Conservation (phyloP, 1,140 invertebrate species). For the Temnothorax curvispinosus region DNA sequence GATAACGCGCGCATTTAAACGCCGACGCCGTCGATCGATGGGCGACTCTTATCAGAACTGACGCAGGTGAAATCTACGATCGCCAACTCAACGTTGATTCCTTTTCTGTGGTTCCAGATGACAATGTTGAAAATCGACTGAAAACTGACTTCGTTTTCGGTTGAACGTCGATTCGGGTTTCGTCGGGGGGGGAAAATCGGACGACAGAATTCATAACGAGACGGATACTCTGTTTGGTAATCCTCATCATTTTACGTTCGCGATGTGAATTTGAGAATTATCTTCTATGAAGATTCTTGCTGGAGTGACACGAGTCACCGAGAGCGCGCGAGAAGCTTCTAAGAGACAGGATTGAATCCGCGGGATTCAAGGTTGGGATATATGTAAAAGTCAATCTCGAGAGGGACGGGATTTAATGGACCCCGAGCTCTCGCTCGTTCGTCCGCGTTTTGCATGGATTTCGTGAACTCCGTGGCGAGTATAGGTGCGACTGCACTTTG, state of each 20-base stretch:
- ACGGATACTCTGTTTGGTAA: background rate
- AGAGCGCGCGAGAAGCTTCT: background rate
- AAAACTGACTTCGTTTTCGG: background rate
- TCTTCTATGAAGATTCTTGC: background rate
- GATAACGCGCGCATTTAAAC: constrained; percentile 37
- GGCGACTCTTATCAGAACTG: background rate
- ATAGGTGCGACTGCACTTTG: constrained; percentile 19
- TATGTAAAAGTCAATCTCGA: constrained; percentile 50
- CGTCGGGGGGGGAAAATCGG: background rate
- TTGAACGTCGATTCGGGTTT: background rate
- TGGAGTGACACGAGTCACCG: constrained; percentile 5
- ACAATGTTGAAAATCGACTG: background rate
- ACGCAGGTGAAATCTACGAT: background rate
- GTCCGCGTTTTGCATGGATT: constrained; percentile 13
- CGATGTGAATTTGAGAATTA: constrained; percentile 19
- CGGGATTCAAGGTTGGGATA: constrained; percentile 23
- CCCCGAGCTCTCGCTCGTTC: background rate
- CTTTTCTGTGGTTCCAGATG: background rate
- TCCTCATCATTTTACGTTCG: background rate
- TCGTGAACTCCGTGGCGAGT: background rate
- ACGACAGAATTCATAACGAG: background rate
- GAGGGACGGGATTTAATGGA: constrained; percentile 40
- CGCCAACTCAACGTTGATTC: background rate
- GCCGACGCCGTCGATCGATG: background rate
- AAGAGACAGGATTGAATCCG: constrained; percentile 23